Percentiles rank a stretch among this genome's conserved stretches.
Evolutionary conservation across 2,888 invertebrate species (phyloP).

Genomic region (Drosophila rubida): DNA sequence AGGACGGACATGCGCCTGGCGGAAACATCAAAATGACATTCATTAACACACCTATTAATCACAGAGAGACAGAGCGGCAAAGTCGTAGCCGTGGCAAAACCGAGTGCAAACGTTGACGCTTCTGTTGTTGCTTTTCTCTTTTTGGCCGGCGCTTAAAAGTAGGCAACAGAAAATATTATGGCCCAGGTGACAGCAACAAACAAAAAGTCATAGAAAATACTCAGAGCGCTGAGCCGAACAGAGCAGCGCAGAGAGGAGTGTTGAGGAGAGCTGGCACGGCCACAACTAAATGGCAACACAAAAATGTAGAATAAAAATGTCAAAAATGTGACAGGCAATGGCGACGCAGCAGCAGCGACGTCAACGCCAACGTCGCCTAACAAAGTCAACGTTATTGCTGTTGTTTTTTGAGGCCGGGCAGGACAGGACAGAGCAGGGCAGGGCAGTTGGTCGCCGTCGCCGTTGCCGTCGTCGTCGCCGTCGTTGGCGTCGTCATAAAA

Average conservation of each 20-base stretch:
- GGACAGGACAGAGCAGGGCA: neutral
- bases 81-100: conserved; percentile 39
- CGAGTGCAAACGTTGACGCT: conserved; percentile 42
- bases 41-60: conserved; percentile 84
- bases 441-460: conserved; percentile 20
- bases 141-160: conserved; percentile 56
- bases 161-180: conserved; percentile 67
- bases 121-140: conserved; percentile 15
- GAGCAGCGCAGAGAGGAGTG: conserved; percentile 16
- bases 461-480: conserved; percentile 42
- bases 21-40: conserved; percentile 83
- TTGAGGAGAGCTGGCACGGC: conserved; percentile 18
- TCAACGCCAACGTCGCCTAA: conserved; percentile 32
- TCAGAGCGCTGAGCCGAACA: conserved; percentile 9
- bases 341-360: conserved; percentile 41
- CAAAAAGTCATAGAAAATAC: conserved; percentile 65
- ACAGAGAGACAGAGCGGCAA: conserved; percentile 50
- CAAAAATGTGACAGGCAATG: conserved; percentile 77
- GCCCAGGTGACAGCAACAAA: conserved; percentile 69
- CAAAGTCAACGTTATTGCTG: conserved; percentile 43
- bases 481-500: conserved; percentile 63
- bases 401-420: conserved; percentile 42
- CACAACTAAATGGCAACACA: conserved; percentile 57
- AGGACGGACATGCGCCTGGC: conserved; percentile 70
- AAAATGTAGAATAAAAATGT: conserved; percentile 78